Percentiles rank a stretch among this genome's conserved stretches.
Evolutionary conservation across 2,113 vertebrate genomes (phyloP).

Genomic region (Apeltes quadracus): DNA sequence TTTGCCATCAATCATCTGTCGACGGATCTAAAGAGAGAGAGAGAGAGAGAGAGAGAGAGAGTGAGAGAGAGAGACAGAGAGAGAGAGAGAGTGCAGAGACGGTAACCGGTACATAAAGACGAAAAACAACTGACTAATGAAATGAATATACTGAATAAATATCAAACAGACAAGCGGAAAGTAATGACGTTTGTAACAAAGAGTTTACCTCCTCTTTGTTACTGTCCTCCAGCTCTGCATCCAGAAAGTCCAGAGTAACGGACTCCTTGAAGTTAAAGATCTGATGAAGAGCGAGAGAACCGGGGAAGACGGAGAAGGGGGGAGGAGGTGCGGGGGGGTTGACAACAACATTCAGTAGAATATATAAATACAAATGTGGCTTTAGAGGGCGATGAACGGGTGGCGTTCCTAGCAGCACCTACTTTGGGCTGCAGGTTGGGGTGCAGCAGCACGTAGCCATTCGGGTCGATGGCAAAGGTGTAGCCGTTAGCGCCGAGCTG

Average conservation of each 20-base stretch:
- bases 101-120: not conserved
- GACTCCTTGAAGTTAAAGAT: slow-evolving; percentile 96
- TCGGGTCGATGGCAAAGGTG: slow-evolving; percentile 96
- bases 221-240: slow-evolving; percentile 93
- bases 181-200: not conserved
- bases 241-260: slow-evolving; percentile 95
- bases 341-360: slow-evolving; percentile 24
- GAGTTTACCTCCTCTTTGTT: slow-evolving; percentile 94
- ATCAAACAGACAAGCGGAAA: not conserved
- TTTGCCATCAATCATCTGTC: slow-evolving; percentile 94
- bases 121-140: not conserved
- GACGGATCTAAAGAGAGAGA: slow-evolving; percentile 86
- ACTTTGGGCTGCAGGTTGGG: slow-evolving; percentile 98
- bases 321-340: not conserved
- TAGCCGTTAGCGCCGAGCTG: slow-evolving; percentile 98
- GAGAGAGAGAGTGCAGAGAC: not conserved
- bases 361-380: slow-evolving; percentile 17
- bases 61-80: slow-evolving; percentile 6
- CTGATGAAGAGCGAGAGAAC: slow-evolving; percentile 69
- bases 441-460: slow-evolving; percentile 96
- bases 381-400: not conserved
- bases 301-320: slow-evolving; percentile 33
- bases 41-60: not conserved
- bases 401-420: slow-evolving; percentile 19
- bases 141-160: not conserved